Conservation (phyloP, 2,113 vertebrate species). For the Cairina moschata region DNA sequence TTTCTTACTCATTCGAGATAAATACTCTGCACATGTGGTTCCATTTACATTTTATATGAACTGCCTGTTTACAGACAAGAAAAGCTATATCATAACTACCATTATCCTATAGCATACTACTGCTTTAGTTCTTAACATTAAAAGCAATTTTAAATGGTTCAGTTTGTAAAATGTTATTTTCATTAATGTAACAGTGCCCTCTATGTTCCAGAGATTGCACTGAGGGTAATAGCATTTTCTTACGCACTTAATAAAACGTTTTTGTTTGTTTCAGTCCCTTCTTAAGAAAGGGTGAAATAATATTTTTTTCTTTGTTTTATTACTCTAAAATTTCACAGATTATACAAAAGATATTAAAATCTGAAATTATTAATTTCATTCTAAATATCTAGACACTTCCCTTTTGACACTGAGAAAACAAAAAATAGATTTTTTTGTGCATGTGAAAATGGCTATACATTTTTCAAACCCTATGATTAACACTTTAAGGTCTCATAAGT, state of each 20-base stretch:
- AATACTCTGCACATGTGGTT: neutral
- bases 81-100: neutral
- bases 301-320: neutral
- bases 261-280: neutral
- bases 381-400: neutral
- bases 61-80: neutral
- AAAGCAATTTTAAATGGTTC: neutral
- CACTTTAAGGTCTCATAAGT: neutral
- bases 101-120: neutral
- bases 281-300: neutral
- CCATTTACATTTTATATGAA: neutral
- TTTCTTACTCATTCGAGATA: neutral
- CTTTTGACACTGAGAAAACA: conserved; percentile 3
- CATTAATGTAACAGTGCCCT: conserved; percentile 71
- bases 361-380: neutral
- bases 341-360: neutral
- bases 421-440: neutral
- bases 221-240: neutral
- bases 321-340: neutral
- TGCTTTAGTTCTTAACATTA: neutral
- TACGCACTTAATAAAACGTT: neutral
- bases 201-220: conserved; percentile 61
- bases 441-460: neutral
- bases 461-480: conserved; percentile 11
- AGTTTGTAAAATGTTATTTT: conserved; percentile 23